Conservation (phyloP, 1,140 invertebrate genomes). For the Drosophila ficusphila region DNA sequence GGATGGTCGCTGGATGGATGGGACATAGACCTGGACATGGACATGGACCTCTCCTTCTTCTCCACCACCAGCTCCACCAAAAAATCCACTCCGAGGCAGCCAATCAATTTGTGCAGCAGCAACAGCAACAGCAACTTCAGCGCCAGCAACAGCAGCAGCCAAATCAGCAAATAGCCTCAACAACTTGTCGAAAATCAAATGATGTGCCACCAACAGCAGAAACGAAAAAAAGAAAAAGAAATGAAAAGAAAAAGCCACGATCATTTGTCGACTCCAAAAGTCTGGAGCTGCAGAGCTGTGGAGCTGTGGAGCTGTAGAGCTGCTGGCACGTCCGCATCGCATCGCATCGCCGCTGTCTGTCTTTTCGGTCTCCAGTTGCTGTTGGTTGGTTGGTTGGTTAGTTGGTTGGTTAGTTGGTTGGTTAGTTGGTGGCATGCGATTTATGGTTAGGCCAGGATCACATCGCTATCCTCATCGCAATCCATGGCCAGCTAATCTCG, state of each 20-base stretch:
- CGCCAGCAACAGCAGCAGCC: slow-evolving; percentile 43
- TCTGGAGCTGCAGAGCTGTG: slow-evolving; percentile 25
- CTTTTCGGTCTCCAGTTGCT: slow-evolving; percentile 23
- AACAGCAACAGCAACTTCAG: slow-evolving; percentile 22
- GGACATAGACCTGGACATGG: slow-evolving; percentile 61
- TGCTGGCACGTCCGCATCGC: slow-evolving; percentile 76
- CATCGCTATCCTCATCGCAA: slow-evolving; percentile 64
- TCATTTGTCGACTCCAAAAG: slow-evolving; percentile 70
- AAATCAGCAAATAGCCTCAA: slow-evolving; percentile 81
- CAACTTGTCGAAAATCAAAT: slow-evolving; percentile 82
- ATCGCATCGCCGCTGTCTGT: slow-evolving; percentile 67
- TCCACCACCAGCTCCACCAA: background rate
- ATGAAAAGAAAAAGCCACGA: slow-evolving; percentile 49
- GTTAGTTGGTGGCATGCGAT: slow-evolving; percentile 57
- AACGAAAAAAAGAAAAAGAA: slow-evolving; percentile 5
- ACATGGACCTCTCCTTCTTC: slow-evolving; percentile 7
- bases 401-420: slow-evolving; percentile 21
- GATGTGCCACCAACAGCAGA: slow-evolving; percentile 71
- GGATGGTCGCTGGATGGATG: slow-evolving; percentile 64
- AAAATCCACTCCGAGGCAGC: slow-evolving; percentile 47
- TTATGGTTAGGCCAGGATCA: slow-evolving; percentile 78
- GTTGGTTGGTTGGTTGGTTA: slow-evolving; percentile 8
- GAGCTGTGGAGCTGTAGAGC: slow-evolving; percentile 1
- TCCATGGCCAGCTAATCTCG: slow-evolving; percentile 71
- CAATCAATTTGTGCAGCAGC: slow-evolving; percentile 71